phyloP scores from a whole-genome alignment of 2,888 invertebrate genomes.

The Ceriagrion tenellum region DNA sequence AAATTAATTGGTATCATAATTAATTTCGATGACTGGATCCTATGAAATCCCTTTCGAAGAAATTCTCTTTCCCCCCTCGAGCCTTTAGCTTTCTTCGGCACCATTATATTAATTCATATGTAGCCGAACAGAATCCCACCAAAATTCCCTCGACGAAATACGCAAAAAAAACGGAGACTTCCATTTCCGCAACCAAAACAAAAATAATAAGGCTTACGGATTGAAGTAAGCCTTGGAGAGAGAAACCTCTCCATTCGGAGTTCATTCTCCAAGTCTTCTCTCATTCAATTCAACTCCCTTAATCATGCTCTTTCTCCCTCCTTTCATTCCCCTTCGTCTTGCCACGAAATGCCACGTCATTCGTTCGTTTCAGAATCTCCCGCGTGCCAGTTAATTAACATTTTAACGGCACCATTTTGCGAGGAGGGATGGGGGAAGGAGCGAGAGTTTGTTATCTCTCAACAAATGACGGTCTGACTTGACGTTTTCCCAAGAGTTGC shows the following conservation, averaged over 20 bases:
- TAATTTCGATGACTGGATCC: not conserved
- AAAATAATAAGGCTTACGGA: not conserved
- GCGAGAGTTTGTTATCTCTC: not conserved
- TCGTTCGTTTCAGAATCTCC: slow-evolving; percentile 18
- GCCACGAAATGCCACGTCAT: too few relatives aligned
- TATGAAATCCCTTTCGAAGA: not conserved
- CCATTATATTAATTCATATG: not conserved
- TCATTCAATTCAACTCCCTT: not conserved
- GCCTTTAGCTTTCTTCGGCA: too few relatives aligned
- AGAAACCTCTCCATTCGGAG: not conserved
- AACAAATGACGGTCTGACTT: not conserved
- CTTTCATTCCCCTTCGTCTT: too few relatives aligned
- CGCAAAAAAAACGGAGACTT: not conserved
- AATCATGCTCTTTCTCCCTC: not conserved
- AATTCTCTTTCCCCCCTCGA: not conserved
- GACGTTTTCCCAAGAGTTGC: not conserved
- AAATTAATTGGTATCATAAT: not conserved
- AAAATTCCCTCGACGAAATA: not conserved
- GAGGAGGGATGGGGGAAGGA: not conserved
- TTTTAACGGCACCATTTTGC: not conserved
- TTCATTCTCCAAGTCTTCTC: not conserved
- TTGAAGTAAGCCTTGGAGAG: too few relatives aligned
- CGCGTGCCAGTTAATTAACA: not conserved
- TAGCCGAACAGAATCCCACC: not conserved
- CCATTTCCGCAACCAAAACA: not conserved